These are phyloP conservation scores for Abrostola triplasia DNA, from an alignment of 2,888 invertebrate genomes.

Conservation along the genomic window DNA sequence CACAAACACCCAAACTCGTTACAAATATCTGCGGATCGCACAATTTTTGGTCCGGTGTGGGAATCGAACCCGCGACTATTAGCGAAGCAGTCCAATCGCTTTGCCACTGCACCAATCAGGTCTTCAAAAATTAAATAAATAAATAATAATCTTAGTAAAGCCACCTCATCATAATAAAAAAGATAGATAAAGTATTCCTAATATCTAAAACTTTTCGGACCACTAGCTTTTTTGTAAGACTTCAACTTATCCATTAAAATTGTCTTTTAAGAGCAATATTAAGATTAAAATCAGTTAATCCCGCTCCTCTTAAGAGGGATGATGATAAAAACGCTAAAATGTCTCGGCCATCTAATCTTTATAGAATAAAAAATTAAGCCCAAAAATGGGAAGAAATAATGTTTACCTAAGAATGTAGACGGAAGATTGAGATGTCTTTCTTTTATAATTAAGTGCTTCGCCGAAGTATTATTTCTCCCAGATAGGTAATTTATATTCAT, in stretches of 20 bases:
- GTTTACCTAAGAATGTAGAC: neutral
- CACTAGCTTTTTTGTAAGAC: conserved; percentile 24
- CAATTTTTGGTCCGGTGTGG: too few species aligned
- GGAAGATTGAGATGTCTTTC: neutral
- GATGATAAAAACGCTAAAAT: conserved; percentile 52
- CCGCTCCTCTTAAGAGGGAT: conserved; percentile 41
- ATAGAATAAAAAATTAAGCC: conserved; percentile 37
- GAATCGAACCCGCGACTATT: too few species aligned
- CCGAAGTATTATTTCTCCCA: too few species aligned
- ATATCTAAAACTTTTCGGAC: conserved; percentile 20
- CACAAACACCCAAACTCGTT: too few species aligned
- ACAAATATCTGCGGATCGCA: too few species aligned
- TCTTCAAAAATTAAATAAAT: too few species aligned
- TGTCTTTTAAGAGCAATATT: conserved; percentile 56
- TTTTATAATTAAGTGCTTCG: neutral
- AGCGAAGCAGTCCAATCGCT: too few species aligned
- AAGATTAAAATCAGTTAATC: conserved; percentile 68
- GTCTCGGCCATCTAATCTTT: conserved; percentile 46
- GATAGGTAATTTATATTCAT: too few species aligned
- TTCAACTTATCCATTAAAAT: conserved; percentile 51
- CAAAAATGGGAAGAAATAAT: neutral
- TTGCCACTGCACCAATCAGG: too few species aligned
- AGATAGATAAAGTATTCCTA: conserved; percentile 17
- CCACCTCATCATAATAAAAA: conserved; percentile 10
- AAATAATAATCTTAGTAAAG: neutral